Base-by-base conservation (phyloP, 2,888 invertebrate genomes). In the Drosophila infuscata region DNA sequence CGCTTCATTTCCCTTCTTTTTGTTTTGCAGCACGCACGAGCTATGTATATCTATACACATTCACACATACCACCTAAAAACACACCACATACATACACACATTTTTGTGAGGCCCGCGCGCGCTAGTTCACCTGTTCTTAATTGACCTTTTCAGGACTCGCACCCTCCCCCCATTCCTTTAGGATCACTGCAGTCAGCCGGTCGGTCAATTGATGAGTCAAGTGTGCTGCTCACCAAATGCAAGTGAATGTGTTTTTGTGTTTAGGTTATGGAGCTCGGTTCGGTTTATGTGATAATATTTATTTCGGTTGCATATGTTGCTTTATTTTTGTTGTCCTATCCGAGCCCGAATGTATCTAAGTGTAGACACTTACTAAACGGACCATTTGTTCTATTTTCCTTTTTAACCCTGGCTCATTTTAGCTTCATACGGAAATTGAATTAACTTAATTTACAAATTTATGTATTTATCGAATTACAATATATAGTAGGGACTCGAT, bases 81-180 rank as follows among this genome's bases (percentile, higher is more conserved):
- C 20, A 25, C 20, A 38, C 30, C 11, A 36, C 25, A 38, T 8
- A 36, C 30, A 46, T 20, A 38, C 20, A 46, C 17, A 49, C 17
- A 43, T 20, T 15, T 54, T 15, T 36, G 65, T 20, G 52, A 43
- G 48, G 66, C 61, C 70, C 77, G 69, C 79, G 83, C 75, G 69
- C 74, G 54, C 51, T 60, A 57, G 66, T 74, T 86, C 90, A 90
- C 87, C 87, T 90, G 87, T 89, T 89, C 77, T 79, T 89, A 89
- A 90, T 89, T 90, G 84, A 89, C 85, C 88, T 89, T 89, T 85
- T 85, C 51, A 54, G 54, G 65, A 59, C 57, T 66, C 60, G 57
- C 51, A 25, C 64, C 41, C n/a, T 36, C 36, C 43, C 43, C 56
- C 63, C 70, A 43, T 61, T 69, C 63, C 70, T 46, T 61, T 69